A percentile compares a stretch with the other conserved stretches of the same genome.
Conservation (phyloP, 1,140 invertebrate genomes). For the Phenacoccus solenopsis region DNA sequence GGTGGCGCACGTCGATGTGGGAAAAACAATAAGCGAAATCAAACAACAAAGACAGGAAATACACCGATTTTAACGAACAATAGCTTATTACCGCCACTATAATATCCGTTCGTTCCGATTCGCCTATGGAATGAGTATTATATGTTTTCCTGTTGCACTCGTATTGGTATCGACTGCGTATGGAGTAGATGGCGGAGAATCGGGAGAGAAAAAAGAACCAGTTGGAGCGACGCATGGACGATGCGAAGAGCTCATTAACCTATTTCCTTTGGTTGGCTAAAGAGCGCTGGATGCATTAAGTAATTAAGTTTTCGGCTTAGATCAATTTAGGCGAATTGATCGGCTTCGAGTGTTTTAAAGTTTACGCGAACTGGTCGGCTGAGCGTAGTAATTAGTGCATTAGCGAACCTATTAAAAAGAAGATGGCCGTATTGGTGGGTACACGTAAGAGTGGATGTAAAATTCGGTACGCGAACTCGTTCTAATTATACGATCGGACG, state of each 20-base stretch:
- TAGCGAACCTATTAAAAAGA: too few species aligned
- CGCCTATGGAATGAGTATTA: neutral
- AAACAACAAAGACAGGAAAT: neutral
- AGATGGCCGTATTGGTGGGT: too few species aligned
- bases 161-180: too few species aligned
- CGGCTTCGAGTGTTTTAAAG: too few species aligned
- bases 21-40: conserved; percentile 2
- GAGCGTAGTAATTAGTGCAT: too few species aligned
- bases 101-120: neutral
- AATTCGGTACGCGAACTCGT: neutral
- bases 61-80: neutral
- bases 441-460: too few species aligned
- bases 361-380: too few species aligned
- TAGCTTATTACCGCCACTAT: neutral
- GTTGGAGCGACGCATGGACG: neutral
- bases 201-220: too few species aligned
- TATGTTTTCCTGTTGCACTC: neutral
- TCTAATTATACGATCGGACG: neutral
- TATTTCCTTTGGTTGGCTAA: neutral
- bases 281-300: neutral
- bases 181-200: too few species aligned
- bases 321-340: too few species aligned
- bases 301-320: neutral
- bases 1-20: neutral
- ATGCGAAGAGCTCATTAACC: neutral